Evolutionary conservation across 1,140 invertebrate genomes (phyloP), one percentile per base, ranked within the genome.

Genomic region (Dendrolimus punctatus): DNA sequence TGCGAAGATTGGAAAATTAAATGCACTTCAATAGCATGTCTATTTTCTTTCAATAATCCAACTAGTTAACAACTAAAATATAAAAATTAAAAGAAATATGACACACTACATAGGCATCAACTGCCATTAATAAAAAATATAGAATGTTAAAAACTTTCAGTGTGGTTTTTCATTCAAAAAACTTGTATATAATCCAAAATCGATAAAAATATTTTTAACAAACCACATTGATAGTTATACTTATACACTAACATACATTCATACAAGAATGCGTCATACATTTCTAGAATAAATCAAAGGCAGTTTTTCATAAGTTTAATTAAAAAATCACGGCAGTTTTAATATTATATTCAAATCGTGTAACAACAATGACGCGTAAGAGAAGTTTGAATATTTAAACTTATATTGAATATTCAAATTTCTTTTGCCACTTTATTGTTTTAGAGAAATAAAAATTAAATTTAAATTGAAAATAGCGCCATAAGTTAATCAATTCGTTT

Each of bases 81-180:
- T 58, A 66, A 77, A 71, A 73, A 71, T 75, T 73, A 73, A 73
- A 78, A 77, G 73, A 73, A 79, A 77, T 83, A 83, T 85, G 82
- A 85, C 82, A 83, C 81, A 79, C 73, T 72, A 80, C 48, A 51
- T 41, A 41, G 66, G 64, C 62, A 57, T 50, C 38, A 39, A 65
- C 55, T 65, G 71, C 62, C 66, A 61, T 67, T 61, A 45, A 60
- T 62, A 39, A 49, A 55, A 58, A 60, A 53, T 63, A 55, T 57
- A 62, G 52, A 66, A 64, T 57, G 60, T 58, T 60, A 57, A 60
- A 60, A 38, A 66, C 56, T 53, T 60, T 71, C 64, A 40, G 62
- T 68, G 64, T 64, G 66, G 61, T 64, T 57, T 60, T 51, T 42
- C 8, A 39, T 36, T 38, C 7, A 57, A 54, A 53, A 51, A 40